A percentile compares a stretch with the other conserved stretches of the same genome.
Evolutionary conservation across 2,797 vertebrate species (phyloP).

Genomic region (Darevskia nairensis): DNA sequence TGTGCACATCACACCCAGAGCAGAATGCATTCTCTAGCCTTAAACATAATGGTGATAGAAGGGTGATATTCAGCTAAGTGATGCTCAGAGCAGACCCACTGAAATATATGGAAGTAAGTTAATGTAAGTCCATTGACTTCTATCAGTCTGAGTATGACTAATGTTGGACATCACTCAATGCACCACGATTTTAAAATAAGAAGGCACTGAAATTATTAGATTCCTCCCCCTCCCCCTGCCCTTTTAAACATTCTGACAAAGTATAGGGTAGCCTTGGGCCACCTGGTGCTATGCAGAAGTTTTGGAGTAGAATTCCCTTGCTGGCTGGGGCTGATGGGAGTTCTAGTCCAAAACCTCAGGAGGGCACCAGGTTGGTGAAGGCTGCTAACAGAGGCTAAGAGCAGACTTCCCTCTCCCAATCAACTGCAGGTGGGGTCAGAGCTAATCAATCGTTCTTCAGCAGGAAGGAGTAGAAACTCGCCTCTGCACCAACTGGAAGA

Average conservation of each 20-base stretch:
- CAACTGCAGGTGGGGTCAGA: not conserved
- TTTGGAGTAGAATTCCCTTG: too few species aligned
- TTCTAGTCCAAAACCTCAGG: too few species aligned
- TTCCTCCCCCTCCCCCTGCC: not conserved
- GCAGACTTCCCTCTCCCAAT: not conserved
- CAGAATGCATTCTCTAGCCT: not conserved
- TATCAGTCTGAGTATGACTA: too few species aligned
- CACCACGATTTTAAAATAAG: not conserved
- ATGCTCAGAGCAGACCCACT: too few species aligned
- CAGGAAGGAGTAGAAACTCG: not conserved
- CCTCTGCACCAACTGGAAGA: not conserved
- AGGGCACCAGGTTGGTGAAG: too few species aligned
- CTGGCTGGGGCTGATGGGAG: too few species aligned
- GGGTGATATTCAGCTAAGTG: too few species aligned
- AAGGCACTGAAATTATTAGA: not conserved
- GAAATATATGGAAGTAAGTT: too few species aligned
- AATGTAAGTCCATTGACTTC: too few species aligned
- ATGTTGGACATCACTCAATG: too few species aligned
- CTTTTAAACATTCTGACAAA: not conserved
- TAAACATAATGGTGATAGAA: not conserved
- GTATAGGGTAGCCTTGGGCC: too few species aligned
- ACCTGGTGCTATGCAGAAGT: too few species aligned
- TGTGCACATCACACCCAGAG: not conserved
- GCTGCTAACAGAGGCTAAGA: not conserved
- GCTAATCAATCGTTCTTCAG: not conserved